Evolutionary conservation across 2,797 vertebrate species (phyloP).

Genomic region (Myotis daubentonii): DNA sequence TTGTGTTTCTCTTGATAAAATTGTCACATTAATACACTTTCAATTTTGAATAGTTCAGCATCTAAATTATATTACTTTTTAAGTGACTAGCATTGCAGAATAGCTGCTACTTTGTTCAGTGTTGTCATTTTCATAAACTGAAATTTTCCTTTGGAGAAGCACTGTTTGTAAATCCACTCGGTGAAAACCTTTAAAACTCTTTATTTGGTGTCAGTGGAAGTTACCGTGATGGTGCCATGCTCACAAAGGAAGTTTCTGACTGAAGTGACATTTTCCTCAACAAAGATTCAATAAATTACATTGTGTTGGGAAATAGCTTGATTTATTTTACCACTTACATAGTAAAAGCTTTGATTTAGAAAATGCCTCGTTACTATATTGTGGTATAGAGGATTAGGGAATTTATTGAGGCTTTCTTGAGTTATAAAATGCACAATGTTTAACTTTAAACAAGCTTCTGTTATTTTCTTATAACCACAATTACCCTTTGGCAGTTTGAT

Average conservation of each 20-base stretch:
- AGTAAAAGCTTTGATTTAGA: conserved; percentile 63
- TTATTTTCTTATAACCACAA: conserved; percentile 10
- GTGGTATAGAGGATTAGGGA: not conserved
- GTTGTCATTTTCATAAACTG: not conserved
- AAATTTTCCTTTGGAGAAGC: conserved; percentile 25
- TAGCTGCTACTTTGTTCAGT: not conserved
- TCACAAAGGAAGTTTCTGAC: conserved; percentile 55
- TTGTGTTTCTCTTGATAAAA: conserved; percentile 36
- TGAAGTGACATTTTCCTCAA: conserved; percentile 58
- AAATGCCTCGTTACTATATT: not conserved
- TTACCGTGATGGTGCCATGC: not conserved
- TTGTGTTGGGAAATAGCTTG: conserved; percentile 42
- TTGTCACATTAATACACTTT: conserved; percentile 30
- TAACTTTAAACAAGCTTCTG: conserved; percentile 32
- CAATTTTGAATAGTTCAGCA: not conserved
- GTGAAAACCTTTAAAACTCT: not conserved
- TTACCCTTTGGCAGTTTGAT: not conserved
- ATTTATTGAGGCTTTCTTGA: not conserved
- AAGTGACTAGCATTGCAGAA: not conserved
- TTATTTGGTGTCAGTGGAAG: not conserved
- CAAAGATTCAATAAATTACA: conserved; percentile 48
- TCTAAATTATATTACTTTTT: not conserved
- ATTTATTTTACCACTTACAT: conserved; percentile 57
- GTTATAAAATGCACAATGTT: conserved; percentile 48
- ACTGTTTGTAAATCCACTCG: conserved; percentile 16